A percentile compares a stretch with the other conserved stretches of the same genome.
These are phyloP conservation scores for Sarcophaga peregrina DNA, from an alignment of 1,140 invertebrate species.

Conservation along the genomic window DNA sequence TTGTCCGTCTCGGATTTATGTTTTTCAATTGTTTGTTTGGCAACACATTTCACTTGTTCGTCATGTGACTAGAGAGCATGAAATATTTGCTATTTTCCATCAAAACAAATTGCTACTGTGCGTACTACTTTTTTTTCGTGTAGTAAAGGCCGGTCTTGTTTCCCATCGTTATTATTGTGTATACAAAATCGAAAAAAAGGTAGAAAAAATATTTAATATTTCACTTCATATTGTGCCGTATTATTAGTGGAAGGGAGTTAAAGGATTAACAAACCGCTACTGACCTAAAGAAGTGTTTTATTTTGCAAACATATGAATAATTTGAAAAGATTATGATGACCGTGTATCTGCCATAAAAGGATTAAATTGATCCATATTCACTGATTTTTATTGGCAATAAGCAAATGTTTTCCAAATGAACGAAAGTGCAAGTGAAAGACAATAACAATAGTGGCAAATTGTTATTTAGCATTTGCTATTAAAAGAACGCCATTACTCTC, in stretches of 20 bases:
- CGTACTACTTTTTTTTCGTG: neutral
- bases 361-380: constrained; percentile 16
- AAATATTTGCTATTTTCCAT: neutral
- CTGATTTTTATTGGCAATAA: too few relatives aligned
- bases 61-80: neutral
- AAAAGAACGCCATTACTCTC: too few relatives aligned
- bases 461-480: too few relatives aligned
- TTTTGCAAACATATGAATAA: neutral
- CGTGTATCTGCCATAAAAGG: constrained; percentile 6
- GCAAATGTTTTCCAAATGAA: too few relatives aligned
- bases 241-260: constrained; percentile 14
- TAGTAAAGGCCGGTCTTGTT: constrained; percentile 5
- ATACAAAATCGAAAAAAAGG: too few relatives aligned
- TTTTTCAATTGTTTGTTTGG: neutral
- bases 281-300: neutral
- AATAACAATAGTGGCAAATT: too few relatives aligned
- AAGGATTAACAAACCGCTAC: constrained; percentile 7
- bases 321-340: neutral
- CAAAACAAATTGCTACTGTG: neutral
- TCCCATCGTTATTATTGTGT: constrained; percentile 21
- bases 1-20: too few relatives aligned
- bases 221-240: constrained; percentile 34
- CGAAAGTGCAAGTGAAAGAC: too few relatives aligned
- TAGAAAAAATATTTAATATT: constrained; percentile 27
- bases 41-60: constrained; percentile 14